Evolutionary conservation across 2,113 vertebrate genomes (phyloP), one percentile per base, ranked within the genome.

Genomic region (Lepus timidus): DNA sequence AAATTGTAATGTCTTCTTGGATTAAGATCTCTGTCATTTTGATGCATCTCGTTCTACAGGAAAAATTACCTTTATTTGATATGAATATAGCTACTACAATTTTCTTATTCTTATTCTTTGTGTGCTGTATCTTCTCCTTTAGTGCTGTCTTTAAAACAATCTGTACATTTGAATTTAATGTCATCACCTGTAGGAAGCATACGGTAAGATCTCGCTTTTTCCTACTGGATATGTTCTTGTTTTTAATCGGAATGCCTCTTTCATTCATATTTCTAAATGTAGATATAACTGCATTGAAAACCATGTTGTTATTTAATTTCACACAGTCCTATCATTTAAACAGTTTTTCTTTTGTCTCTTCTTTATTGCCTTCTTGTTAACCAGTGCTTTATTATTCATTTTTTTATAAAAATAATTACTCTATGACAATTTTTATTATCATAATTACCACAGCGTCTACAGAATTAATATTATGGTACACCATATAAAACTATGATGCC

Each of bases 151-250:
- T 75, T 88, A 12, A 80, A 61, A 4, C 13, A 58, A 36, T 64
- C 1, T 22, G 16, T 49, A 12, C 91, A 1, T 86, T 86, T 58
- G 61, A 67, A 81, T 74, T 33, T 29, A 55, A 7, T 31, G 31
- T n/a, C 29, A 23, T 23, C 44, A 25, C 4, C 44, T 27, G 33
- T 2, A 74, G 6, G 19, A 8, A 29, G n/a, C 2, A 16, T 52
- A n/a, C 4, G 8, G 10, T 12, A 1, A n/a, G 14, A 19, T n/a
- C 14, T 44, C n/a, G n/a, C 2, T 13, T 13, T 7, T 65, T 36
- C 44, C 20, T 55, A 0, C 29, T 8, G 55, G 8, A 13, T 4
- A 31, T 33, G 27, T 5, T 73, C 27, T 67, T 4, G 9, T 31
- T 65, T 52, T 33, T 39, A 0, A 22, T 17, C 61, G 31, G 13